Evolutionary conservation across 2,797 vertebrate genomes (phyloP).

Genomic region (Sebastes paucispinis): DNA sequence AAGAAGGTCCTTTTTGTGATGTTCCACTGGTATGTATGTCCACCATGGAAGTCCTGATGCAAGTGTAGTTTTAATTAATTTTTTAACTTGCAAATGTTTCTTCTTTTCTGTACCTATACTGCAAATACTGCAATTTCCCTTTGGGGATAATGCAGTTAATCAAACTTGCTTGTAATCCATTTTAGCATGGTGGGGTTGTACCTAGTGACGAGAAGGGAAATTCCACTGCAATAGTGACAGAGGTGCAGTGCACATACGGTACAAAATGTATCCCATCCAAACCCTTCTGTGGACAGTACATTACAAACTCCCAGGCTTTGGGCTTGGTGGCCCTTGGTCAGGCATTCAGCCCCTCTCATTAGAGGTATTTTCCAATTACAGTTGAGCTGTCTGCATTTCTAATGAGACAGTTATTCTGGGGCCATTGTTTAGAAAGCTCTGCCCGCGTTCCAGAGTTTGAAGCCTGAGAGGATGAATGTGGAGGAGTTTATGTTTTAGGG

Average conservation of each 20-base stretch:
- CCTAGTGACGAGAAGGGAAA: not conserved
- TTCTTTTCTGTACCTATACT: not conserved
- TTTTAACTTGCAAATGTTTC: not conserved
- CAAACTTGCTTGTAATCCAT: not conserved
- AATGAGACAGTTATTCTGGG: slow-evolving; percentile 40
- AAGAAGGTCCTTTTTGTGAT: not conserved
- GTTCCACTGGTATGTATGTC: not conserved
- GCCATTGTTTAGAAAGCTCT: slow-evolving; percentile 30
- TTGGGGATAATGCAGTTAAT: not conserved
- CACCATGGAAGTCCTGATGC: not conserved
- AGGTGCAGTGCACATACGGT: not conserved
- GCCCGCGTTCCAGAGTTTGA: slow-evolving; percentile 28
- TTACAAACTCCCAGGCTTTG: slow-evolving; percentile 14
- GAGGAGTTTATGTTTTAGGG: slow-evolving; percentile 19
- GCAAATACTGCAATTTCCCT: not conserved
- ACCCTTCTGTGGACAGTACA: slow-evolving; percentile 1
- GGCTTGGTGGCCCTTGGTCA: slow-evolving; percentile 22
- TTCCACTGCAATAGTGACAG: slow-evolving; percentile 13
- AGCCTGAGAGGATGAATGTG: slow-evolving; percentile 30
- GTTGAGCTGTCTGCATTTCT: slow-evolving; percentile 42
- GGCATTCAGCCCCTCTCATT: slow-evolving; percentile 49
- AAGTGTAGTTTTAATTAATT: not conserved
- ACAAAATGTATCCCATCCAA: slow-evolving; percentile 3
- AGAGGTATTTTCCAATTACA: slow-evolving; percentile 47
- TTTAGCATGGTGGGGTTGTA: not conserved